phyloP scores from a whole-genome alignment of 2,888 invertebrate species.

The Ophioninae sp. region DNA sequence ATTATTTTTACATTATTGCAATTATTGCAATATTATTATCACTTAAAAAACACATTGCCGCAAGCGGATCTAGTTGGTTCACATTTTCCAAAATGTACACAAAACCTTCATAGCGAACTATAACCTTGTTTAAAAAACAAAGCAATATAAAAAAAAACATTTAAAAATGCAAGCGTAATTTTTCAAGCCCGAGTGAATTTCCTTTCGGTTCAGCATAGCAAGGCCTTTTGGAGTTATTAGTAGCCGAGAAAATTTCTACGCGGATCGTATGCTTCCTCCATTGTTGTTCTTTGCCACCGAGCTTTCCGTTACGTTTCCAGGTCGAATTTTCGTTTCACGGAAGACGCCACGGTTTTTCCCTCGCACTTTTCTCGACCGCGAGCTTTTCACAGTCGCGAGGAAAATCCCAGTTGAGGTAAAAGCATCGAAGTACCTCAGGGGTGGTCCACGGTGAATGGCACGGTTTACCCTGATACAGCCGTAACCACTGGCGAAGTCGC shows the following conservation, averaged over 20 bases:
- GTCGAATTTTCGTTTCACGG: constrained; percentile 7
- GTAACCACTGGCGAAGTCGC: constrained; percentile 17
- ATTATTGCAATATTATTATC: too few species aligned
- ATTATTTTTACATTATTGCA: too few species aligned
- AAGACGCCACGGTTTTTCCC: background rate
- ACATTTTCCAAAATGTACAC: too few species aligned
- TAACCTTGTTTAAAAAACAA: background rate
- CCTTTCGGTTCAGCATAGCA: background rate
- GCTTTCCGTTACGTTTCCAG: background rate
- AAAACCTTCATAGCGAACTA: background rate
- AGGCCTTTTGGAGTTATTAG: background rate
- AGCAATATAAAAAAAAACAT: background rate
- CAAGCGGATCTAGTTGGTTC: too few species aligned
- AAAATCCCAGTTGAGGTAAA: constrained; percentile 16
- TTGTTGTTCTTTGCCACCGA: constrained; percentile 9
- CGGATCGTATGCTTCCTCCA: constrained; percentile 24
- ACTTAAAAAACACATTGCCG: too few species aligned
- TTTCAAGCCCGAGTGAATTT: background rate
- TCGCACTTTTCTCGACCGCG: background rate
- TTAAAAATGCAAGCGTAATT: background rate
- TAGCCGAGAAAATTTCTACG: constrained; percentile 14
- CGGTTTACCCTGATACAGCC: background rate
- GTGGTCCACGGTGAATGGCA: background rate
- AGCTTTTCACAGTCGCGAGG: constrained; percentile 1
- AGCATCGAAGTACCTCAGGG: constrained; percentile 12